A percentile compares a stretch with the other conserved stretches of the same genome.
These are phyloP conservation scores for Synergus gifuensis DNA, from an alignment of 2,888 invertebrate species.

Conservation along the genomic window DNA sequence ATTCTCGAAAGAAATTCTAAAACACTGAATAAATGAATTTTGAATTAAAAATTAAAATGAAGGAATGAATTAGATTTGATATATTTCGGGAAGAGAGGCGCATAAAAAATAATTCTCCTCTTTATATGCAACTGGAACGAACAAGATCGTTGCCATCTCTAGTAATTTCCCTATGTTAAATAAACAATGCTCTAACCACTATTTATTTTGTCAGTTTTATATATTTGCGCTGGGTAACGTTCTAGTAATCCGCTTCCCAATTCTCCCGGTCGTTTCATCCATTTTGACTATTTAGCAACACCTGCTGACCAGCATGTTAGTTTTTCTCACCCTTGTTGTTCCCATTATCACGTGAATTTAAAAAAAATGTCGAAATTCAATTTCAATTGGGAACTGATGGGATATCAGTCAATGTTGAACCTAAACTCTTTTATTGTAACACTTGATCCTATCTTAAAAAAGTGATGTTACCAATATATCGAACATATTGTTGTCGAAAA, in stretches of 20 bases:
- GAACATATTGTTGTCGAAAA: no score
- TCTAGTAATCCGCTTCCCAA: not conserved
- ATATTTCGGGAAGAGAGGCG: not conserved
- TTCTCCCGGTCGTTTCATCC: not conserved
- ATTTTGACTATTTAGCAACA: slow-evolving; percentile 18
- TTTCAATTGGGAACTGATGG: not conserved
- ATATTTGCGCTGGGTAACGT: slow-evolving; percentile 1
- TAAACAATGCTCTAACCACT: not conserved
- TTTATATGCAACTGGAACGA: not conserved
- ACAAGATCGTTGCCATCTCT: not conserved
- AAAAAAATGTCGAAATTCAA: not conserved
- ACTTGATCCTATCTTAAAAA: no score
- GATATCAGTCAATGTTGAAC: no score
- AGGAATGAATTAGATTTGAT: not conserved
- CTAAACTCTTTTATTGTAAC: no score
- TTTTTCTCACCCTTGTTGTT: slow-evolving; percentile 8
- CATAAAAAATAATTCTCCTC: not conserved
- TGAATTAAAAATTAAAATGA: no score
- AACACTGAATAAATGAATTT: no score
- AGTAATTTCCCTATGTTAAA: not conserved
- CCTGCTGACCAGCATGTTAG: not conserved
- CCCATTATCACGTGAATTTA: slow-evolving; percentile 5
- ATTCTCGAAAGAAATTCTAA: not conserved
- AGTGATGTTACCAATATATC: no score
- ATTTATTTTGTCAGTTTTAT: slow-evolving; percentile 15